Conservation (phyloP, 35 echinoderm and acorn worm genomes). For the Diadema setosum region DNA sequence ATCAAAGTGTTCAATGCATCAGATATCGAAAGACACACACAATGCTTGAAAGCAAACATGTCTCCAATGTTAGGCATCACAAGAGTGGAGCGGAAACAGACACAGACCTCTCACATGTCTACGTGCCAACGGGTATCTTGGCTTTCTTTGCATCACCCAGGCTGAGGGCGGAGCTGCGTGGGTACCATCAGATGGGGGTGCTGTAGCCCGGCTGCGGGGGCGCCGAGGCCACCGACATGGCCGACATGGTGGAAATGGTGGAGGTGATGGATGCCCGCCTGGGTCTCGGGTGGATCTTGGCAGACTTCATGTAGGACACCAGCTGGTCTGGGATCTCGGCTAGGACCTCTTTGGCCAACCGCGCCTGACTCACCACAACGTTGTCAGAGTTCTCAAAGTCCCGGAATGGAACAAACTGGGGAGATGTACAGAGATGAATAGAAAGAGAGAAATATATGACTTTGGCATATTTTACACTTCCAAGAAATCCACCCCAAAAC, state of each 20-base stretch:
- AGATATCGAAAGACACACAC: too few species aligned
- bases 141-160: too few species aligned
- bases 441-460: neutral
- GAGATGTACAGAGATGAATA: neutral
- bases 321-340: slow-evolving; percentile 95
- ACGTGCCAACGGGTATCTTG: too few species aligned
- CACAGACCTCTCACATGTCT: too few species aligned
- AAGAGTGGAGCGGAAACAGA: too few species aligned
- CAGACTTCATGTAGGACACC: slow-evolving; percentile 69
- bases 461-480: too few species aligned
- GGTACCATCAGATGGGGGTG: too few species aligned
- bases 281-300: slow-evolving; percentile 55
- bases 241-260: neutral
- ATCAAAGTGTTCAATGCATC: too few species aligned
- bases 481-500: too few species aligned
- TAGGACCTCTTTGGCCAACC: slow-evolving; percentile 89
- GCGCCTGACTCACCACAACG: slow-evolving; percentile 73
- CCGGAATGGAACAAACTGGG: slow-evolving; percentile 96
- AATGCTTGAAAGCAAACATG: too few species aligned
- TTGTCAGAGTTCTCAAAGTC: slow-evolving; percentile 77
- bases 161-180: too few species aligned
- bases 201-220: neutral
- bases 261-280: slow-evolving; percentile 39
- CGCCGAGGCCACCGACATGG: neutral
- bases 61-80: too few species aligned